Base-by-base conservation (phyloP, 2,888 invertebrate genomes). In the Ormyrus thymus region DNA sequence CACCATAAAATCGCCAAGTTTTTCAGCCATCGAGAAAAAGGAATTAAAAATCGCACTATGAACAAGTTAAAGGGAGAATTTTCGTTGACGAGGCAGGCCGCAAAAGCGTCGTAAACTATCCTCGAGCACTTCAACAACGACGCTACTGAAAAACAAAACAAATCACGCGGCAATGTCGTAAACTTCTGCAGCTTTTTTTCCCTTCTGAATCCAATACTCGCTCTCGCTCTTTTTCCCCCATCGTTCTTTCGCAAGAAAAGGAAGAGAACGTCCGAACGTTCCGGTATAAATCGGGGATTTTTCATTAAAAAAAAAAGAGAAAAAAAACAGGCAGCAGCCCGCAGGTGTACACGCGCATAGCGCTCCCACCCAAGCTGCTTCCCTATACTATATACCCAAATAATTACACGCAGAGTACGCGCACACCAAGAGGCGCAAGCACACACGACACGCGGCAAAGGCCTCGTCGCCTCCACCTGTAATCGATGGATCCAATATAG, bases 401-500 rank as follows among this genome's bases (percentile, higher is more conserved):
- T 29, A 29, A 29, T 29, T 29, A 29, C 29, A 3, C 29, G 29
- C 29, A 29, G 29, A 2, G 29, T 4, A 29, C 29, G 29, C 29
- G 4, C 29, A 29, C 29, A 29, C 29, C 4, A 4, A 4, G 29
- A 29, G 29, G 29, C 29, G 4, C 29, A 29, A 4, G 29, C 29
- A 29, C 29, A 29, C 29, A 29, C 29, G 4, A 29, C 3, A 3
- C 29, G 29, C 29, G 29, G 29, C 29, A 29, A 29, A 29, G 29
- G 29, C 29, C 29, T 29, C 29, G 29, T 29, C 29, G 29, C 29
- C 4, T 29, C 29, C 29, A 29, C 29, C 29, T 29, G 29, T 55
- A 65, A 73, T 73, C 65, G 73, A 65, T 65, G 64, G 29, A 65
- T 65, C 43, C 73, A 55, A 73, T 65, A 73, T 56, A 73, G 29